Conservation (phyloP, 64 coral and sea anemone genomes). For the Trachythela sp. region DNA sequence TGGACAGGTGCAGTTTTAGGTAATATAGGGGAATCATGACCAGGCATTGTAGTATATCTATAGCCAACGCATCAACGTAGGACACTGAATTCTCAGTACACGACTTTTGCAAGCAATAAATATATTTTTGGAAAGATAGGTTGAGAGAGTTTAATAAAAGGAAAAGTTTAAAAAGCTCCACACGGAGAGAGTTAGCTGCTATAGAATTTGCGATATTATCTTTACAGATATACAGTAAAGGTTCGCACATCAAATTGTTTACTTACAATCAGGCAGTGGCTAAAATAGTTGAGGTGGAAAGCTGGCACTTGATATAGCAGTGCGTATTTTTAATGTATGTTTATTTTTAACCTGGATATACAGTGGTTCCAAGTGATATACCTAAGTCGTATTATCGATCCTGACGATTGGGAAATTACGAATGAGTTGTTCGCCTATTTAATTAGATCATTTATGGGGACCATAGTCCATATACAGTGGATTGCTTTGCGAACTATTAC, state of each 20-base stretch:
- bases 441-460: not conserved
- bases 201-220: slow-evolving; percentile 2
- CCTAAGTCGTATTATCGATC: slow-evolving; percentile 7
- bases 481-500: slow-evolving; percentile 31
- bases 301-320: not conserved
- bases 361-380: slow-evolving; percentile 11
- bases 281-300: not conserved
- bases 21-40: not conserved
- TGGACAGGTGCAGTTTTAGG: slow-evolving; percentile 32
- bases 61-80: not conserved
- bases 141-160: not conserved
- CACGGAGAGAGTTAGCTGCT: not conserved
- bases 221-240: not conserved
- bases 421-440: not conserved
- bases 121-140: slow-evolving; percentile 25
- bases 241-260: slow-evolving; percentile 16
- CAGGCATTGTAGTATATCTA: not conserved
- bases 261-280: slow-evolving; percentile 9
- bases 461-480: slow-evolving; percentile 12
- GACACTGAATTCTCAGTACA: not conserved
- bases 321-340: not conserved
- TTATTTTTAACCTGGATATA: slow-evolving; percentile 20
- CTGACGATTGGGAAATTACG: no score
- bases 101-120: not conserved
- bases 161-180: not conserved